A percentile compares a stretch with the other conserved stretches of the same genome.
Conservation (phyloP, 2,113 vertebrate species). For the Channa maculata region DNA sequence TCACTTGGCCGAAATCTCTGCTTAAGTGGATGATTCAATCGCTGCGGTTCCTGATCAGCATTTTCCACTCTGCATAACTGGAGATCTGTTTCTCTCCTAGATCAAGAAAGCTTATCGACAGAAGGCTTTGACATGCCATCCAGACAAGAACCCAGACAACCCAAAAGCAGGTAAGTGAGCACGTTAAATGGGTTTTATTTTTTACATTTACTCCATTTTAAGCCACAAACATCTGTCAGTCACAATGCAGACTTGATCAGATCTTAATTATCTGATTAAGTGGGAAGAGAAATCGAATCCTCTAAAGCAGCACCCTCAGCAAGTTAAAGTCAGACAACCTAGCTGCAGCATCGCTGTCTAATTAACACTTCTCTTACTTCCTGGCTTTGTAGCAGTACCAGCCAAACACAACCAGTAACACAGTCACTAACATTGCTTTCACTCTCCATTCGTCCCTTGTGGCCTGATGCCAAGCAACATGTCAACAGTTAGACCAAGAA, state of each 20-base stretch:
- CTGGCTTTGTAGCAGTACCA: constrained; percentile 10
- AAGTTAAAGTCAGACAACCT: constrained; percentile 26
- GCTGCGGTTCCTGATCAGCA: constrained; percentile 35
- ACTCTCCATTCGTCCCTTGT: constrained; percentile 1
- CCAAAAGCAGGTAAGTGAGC: constrained; percentile 90
- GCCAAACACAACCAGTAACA: constrained; percentile 34
- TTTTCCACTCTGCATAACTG: constrained; percentile 31
- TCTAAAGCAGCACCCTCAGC: constrained; percentile 3
- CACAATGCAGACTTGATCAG: neutral
- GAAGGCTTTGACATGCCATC: constrained; percentile 94
- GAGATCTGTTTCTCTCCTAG: constrained; percentile 72
- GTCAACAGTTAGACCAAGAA: constrained; percentile 71
- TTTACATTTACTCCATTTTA: neutral
- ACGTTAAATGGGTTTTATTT: neutral
- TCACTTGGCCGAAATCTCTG: constrained; percentile 22
- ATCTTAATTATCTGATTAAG: constrained; percentile 16
- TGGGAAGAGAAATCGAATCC: constrained; percentile 5
- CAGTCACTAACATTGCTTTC: constrained; percentile 32
- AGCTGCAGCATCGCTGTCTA: constrained; percentile 20
- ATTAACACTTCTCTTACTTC: constrained; percentile 5
- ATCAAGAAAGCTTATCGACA: constrained; percentile 96
- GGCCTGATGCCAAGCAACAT: constrained; percentile 58
- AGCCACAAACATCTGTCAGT: constrained; percentile 4
- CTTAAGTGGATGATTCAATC: constrained; percentile 29
- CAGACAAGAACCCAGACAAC: constrained; percentile 97